Conservation (phyloP, 1,140 invertebrate species). For the Meteorus sp. region DNA sequence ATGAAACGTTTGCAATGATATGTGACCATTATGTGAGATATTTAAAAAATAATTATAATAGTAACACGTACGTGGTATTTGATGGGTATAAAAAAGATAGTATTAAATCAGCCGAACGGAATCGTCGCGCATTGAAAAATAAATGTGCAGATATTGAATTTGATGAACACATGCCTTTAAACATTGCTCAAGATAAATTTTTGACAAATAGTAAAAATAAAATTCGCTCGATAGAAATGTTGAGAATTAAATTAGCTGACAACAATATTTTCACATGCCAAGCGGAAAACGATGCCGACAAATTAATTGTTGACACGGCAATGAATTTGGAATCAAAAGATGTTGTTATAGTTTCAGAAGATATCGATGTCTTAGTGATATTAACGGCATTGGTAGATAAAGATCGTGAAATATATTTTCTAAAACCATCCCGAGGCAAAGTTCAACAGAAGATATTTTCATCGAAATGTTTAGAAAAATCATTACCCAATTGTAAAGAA, state of each 20-base stretch:
- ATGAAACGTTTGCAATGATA: slow-evolving; percentile 32
- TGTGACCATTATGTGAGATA: slow-evolving; percentile 40
- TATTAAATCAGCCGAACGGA: slow-evolving; percentile 30
- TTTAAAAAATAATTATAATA: slow-evolving; percentile 38
- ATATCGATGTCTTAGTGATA: not conserved
- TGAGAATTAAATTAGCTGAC: not conserved
- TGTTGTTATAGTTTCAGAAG: not conserved
- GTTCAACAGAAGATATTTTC: not conserved
- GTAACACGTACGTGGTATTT: slow-evolving; percentile 38
- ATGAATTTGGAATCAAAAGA: not conserved
- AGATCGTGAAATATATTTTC: not conserved
- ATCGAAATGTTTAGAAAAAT: not conserved
- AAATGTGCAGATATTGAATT: slow-evolving; percentile 18
- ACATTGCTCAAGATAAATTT: slow-evolving; percentile 11
- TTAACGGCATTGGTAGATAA: not conserved
- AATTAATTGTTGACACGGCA: not conserved
- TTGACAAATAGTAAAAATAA: slow-evolving; percentile 14
- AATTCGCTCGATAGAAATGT: not conserved
- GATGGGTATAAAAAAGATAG: slow-evolving; percentile 36
- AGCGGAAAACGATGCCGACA: slow-evolving; percentile 4
- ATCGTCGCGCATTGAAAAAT: slow-evolving; percentile 24
- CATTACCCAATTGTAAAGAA: too few species aligned
- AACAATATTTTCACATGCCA: not conserved
- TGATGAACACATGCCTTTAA: not conserved
- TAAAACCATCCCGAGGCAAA: not conserved